Percentiles rank a stretch among this genome's conserved stretches.
phyloP scores from a whole-genome alignment of 1,140 invertebrate species.

The Ephestia elutella region DNA sequence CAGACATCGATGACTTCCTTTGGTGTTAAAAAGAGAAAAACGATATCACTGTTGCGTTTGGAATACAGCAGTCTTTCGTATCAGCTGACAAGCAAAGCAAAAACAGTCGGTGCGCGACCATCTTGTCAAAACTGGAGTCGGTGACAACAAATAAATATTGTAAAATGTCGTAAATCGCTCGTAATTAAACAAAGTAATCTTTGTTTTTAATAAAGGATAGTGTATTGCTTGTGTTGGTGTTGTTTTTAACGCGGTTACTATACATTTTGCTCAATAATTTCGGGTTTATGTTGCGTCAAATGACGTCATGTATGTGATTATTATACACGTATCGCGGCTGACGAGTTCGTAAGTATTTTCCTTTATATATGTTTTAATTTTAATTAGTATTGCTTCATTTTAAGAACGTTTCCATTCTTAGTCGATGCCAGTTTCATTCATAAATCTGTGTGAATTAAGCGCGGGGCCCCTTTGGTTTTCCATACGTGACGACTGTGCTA shows the following conservation, averaged over 20 bases:
- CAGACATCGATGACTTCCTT: slow-evolving; percentile 1
- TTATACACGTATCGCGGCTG: slow-evolving; percentile 70
- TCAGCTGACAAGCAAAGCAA: slow-evolving; percentile 76
- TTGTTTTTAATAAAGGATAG: slow-evolving; percentile 60
- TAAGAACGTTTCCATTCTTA: slow-evolving; percentile 34
- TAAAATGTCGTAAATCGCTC: slow-evolving; percentile 69
- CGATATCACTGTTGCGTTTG: slow-evolving; percentile 35
- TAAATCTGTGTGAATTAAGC: slow-evolving; percentile 40
- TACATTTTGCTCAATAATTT: slow-evolving; percentile 71
- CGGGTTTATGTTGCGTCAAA: slow-evolving; percentile 72
- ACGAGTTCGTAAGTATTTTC: slow-evolving; percentile 73
- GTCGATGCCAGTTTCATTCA: slow-evolving; percentile 59
- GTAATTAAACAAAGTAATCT: slow-evolving; percentile 64
- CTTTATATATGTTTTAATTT: slow-evolving; percentile 66
- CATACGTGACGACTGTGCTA: slow-evolving; percentile 36
- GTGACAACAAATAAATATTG: slow-evolving; percentile 73
- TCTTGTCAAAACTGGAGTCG: slow-evolving; percentile 75
- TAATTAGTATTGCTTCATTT: slow-evolving; percentile 37
- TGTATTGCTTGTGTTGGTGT: slow-evolving; percentile 59
- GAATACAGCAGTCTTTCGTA: slow-evolving; percentile 62
- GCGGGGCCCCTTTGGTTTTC: slow-evolving; percentile 28
- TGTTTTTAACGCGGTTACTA: slow-evolving; percentile 56
- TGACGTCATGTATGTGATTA: slow-evolving; percentile 75
- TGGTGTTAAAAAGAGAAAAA: slow-evolving; percentile 28
- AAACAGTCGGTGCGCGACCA: slow-evolving; percentile 75